A percentile compares a stretch with the other conserved stretches of the same genome.
Conservation (phyloP, 2,797 vertebrate genomes). For the Propithecus perrieri region DNA sequence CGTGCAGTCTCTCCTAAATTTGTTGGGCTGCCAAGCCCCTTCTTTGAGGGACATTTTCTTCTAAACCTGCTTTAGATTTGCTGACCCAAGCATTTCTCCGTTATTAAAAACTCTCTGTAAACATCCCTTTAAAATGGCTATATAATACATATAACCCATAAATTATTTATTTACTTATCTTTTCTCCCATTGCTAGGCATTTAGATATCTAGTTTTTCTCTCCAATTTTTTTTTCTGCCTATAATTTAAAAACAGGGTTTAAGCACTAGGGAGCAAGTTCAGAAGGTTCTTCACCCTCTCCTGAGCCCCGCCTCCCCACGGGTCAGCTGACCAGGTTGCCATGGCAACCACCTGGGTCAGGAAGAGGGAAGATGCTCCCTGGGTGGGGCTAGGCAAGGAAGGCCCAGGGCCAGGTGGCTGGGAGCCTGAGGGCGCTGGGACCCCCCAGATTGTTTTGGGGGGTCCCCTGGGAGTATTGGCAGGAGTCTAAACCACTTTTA, state of each 20-base stretch:
- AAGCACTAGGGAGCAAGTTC: not conserved
- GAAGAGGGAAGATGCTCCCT: not conserved
- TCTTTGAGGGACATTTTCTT: not conserved
- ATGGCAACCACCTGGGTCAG: not conserved
- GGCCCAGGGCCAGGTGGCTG: not conserved
- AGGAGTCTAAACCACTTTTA: not conserved
- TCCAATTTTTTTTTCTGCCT: not conserved
- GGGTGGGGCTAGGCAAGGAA: not conserved
- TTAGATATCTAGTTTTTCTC: not conserved
- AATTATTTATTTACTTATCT: not conserved
- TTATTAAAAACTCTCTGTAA: not conserved
- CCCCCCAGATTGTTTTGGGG: not conserved
- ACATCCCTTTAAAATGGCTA: not conserved
- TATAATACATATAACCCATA: not conserved
- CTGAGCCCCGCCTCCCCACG: not conserved
- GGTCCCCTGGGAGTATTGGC: not conserved
- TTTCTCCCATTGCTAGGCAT: not conserved
- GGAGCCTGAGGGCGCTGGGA: not conserved
- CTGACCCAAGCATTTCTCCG: not conserved
- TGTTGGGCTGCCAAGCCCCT: not conserved
- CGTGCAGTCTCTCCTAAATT: not conserved
- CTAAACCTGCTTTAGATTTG: constrained; percentile 35
- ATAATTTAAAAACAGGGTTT: not conserved
- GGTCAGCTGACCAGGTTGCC: not conserved
- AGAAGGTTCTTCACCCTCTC: not conserved